Base-by-base conservation (phyloP, 2,113 vertebrate species). In the Bubo bubo region DNA sequence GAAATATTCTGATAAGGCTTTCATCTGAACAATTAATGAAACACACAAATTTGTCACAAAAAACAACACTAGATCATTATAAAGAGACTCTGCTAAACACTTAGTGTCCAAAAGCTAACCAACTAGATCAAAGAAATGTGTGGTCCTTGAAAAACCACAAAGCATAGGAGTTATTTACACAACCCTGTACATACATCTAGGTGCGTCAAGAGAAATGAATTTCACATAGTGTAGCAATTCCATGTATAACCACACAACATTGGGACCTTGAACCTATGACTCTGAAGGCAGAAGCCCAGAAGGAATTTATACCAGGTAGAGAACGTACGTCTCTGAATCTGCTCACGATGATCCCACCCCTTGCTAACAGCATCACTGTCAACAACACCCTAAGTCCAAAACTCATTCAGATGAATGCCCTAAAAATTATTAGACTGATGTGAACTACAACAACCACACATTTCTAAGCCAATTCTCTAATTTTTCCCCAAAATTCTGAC, bases 11-110 rank as follows among this genome's bases (percentile, higher is more conserved):
- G 53, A 55, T 96, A 97, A 56, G 35, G 73, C 74, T 95, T 90
- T 83, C 24, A 96, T 90, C 28, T 72, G 76, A 97, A 95, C 77
- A 97, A 89, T 64, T 94, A 89, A 93, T 12, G 56, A 79, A 97
- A 96, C 60, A 87, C 30, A 90, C 9, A 76, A 22, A 80, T 88
- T 79, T 50, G 39, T 56, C 70, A 94, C 41, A 70, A 88, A 79
- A 79, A 55, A 26, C 63, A 86, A 52, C 13, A 12, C 9, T 20
- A 39, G 9, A 64, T 68, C 53, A 76, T 88, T 91, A 92, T 39
- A 82, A 96, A 87, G 81, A 93, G 84, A 60, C 60, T 91, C 81
- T 4, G 8, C 37, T 50, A 32, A 53, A 93, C n/a, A 87, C 62
- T 79, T 11, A 5, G 50, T 17, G 7, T 37, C 90, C 74, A 71